Evolutionary conservation across 2,797 vertebrate species (phyloP), one percentile per base, ranked within the genome.

Genomic region (Scarus forsteni): DNA sequence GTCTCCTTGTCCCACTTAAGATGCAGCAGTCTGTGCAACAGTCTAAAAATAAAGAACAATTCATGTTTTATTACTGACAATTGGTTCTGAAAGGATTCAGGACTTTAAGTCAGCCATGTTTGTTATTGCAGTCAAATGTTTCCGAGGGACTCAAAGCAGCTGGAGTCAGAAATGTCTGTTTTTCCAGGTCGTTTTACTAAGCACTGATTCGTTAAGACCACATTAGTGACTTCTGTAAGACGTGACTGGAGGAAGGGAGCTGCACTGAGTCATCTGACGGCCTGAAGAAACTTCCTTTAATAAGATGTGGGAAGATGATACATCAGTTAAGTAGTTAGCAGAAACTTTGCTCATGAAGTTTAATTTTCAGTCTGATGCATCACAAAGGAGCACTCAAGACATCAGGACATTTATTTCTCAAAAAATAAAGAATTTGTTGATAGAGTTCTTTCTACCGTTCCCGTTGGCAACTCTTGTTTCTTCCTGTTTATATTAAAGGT

Each of bases 51-150:
- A 75, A 49, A 77, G 57, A 68, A 69, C 51, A 14, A 75, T 80
- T 88, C 81, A 86, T 58, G 71, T 86, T 62, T 60, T 59, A 71
- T 89, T 86, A 85, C 63, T 43, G 80, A 67, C 71, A 70, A 85
- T 64, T 82, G 87, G 70, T 61, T 52, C 66, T 70, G 82, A 82
- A 70, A 65, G 51, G 73, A 86, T 81, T 71, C 73, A 45, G 80
- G 73, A 85, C 79, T 83, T 67, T 56, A 58, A 78, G 48, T 84
- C 59, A 44, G 61, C 66, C 44, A 46, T 72, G 82, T 87, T 89
- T 91, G 72, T 89, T 86, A 76, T 80, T 87, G 60, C 77, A 85
- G 88, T 83, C 79, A 71, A 78, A 81, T 3, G 8, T 63, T 67
- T 80, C 82, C 19, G 35, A 60, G 49, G 68, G 79, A 85, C 63